phyloP scores from a whole-genome alignment of 2,113 vertebrate species.

The Trematomus loennbergii region DNA sequence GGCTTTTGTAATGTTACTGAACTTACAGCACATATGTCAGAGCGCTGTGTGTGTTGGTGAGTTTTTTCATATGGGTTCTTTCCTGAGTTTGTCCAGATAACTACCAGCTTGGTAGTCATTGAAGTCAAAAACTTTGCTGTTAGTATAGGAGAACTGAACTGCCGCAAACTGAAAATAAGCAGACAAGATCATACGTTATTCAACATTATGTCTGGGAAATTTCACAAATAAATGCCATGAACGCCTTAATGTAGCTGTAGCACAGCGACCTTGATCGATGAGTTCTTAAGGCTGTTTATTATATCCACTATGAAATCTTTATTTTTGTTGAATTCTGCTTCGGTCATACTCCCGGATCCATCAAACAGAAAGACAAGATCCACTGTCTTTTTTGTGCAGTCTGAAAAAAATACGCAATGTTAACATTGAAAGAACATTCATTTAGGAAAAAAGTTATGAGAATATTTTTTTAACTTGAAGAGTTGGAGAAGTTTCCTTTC shows the following conservation, averaged over 20 bases:
- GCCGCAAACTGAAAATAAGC: constrained; percentile 84
- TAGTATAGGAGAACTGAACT: constrained; percentile 74
- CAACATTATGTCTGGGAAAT: background rate
- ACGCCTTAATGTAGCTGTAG: background rate
- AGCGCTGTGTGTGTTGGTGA: constrained; percentile 84
- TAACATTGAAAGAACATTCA: background rate
- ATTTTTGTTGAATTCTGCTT: constrained; percentile 74
- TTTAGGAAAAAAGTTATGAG: background rate
- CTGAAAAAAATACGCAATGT: constrained; percentile 60
- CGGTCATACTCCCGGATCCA: constrained; percentile 81
- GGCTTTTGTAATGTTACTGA: background rate
- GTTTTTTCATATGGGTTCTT: constrained; percentile 26
- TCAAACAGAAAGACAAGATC: constrained; percentile 90
- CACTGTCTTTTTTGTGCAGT: constrained; percentile 83
- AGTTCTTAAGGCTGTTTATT: constrained; percentile 78
- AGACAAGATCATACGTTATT: background rate
- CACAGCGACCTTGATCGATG: constrained; percentile 82
- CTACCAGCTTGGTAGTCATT: constrained; percentile 62
- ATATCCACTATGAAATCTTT: constrained; percentile 84
- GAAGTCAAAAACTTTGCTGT: constrained; percentile 82
- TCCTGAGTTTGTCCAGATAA: constrained; percentile 50
- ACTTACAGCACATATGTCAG: constrained; percentile 84
- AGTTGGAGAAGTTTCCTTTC: background rate
- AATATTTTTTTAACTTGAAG: background rate
- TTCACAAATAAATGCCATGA: background rate